Evolutionary conservation across 2,888 invertebrate species (phyloP).

Genomic region (Scaptomyza polygonia): DNA sequence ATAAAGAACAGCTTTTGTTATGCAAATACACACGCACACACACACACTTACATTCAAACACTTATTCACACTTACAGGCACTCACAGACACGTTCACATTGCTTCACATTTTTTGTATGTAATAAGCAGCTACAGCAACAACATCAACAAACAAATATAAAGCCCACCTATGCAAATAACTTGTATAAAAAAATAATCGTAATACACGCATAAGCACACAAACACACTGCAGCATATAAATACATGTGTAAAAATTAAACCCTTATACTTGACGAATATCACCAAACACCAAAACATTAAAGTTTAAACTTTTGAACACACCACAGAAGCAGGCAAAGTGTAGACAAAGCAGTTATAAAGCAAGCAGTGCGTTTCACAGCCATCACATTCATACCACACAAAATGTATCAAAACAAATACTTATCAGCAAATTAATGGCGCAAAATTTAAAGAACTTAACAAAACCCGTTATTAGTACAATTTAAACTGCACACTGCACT

Average conservation of each 20-base stretch:
- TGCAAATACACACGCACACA: conserved; percentile 40
- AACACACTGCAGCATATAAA: conserved; percentile 21
- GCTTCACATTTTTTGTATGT: conserved; percentile 63
- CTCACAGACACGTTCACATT: conserved; percentile 41
- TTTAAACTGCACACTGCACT: conserved; percentile 80
- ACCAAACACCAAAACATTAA: conserved; percentile 28
- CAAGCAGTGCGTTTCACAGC: conserved; percentile 34
- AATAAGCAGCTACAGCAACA: conserved; percentile 54
- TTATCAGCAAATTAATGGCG: conserved; percentile 43
- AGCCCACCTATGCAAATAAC: conserved; percentile 79
- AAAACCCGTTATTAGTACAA: conserved; percentile 74
- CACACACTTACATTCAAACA: conserved; percentile 6
- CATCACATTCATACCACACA: conserved; percentile 11
- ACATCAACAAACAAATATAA: conserved; percentile 72
- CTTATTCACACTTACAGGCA: neutral
- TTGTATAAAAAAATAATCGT: conserved; percentile 71
- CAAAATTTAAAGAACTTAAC: conserved; percentile 40
- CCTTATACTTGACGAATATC: conserved; percentile 33
- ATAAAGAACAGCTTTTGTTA: conserved; percentile 65
- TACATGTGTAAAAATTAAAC: conserved; percentile 51
- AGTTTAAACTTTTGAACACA: neutral
- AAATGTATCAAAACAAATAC: conserved; percentile 31
- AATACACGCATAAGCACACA: conserved; percentile 41
- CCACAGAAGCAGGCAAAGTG: conserved; percentile 20
- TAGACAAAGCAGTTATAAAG: conserved; percentile 20